A percentile compares a stretch with the other conserved stretches of the same genome.
phyloP scores from a whole-genome alignment of 2,888 invertebrate species.

The Xanthia togata region DNA sequence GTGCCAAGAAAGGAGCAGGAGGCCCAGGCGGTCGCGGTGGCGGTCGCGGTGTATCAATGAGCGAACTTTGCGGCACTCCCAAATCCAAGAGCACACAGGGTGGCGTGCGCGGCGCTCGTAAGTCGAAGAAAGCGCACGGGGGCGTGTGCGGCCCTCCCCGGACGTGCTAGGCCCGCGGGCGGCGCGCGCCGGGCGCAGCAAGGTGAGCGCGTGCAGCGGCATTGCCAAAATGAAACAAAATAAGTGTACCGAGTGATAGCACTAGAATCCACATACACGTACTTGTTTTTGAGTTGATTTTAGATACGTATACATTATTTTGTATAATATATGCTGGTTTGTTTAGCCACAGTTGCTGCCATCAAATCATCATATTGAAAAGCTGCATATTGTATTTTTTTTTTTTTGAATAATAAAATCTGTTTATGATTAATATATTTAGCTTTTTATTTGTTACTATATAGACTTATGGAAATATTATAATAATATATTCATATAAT shows the following conservation, averaged over 20 bases:
- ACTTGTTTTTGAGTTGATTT: not conserved
- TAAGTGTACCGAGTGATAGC: not conserved
- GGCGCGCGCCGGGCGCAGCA: not conserved
- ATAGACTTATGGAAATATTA: conserved; percentile 82
- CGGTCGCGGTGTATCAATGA: not conserved
- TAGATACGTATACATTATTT: conserved; percentile 7
- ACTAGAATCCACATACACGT: not conserved
- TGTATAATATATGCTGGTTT: not conserved
- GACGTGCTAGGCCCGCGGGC: no score
- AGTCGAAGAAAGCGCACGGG: no score
- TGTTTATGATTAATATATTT: conserved; percentile 87
- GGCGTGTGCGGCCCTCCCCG: not conserved
- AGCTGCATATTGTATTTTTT: conserved; percentile 70
- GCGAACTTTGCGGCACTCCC: not conserved
- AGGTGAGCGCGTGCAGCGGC: not conserved
- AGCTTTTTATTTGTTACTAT: conserved; percentile 77
- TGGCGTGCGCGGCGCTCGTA: no score
- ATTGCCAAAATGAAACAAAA: not conserved
- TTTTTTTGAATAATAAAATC: conserved; percentile 85
- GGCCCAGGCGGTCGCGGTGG: not conserved
- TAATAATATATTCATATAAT: conserved; percentile 83
- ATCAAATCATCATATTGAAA: conserved; percentile 52
- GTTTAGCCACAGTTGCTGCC: conserved; percentile 3
- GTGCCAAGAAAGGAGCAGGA: not conserved
- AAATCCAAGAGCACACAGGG: no score